Evolutionary conservation across 2,797 vertebrate species (phyloP).

Genomic region (Strix occidentalis): DNA sequence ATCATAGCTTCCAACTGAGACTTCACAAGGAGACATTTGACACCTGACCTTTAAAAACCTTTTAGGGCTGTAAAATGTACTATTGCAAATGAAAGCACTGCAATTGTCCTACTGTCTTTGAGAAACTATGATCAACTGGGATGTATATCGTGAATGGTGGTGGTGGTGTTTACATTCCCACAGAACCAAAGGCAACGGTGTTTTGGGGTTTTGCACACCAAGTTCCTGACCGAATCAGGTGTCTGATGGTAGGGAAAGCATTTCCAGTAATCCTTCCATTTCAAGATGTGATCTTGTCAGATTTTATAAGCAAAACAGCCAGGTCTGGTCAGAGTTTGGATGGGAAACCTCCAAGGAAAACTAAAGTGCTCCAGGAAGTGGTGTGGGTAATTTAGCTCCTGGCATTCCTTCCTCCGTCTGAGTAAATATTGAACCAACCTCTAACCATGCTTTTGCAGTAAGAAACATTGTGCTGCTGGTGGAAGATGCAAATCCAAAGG

Average conservation of each 20-base stretch:
- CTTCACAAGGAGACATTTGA: slow-evolving; percentile 17
- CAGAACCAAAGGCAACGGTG: neutral
- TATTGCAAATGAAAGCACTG: neutral
- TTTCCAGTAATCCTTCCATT: neutral
- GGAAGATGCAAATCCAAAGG: neutral
- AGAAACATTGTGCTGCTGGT: neutral
- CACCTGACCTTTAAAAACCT: slow-evolving; percentile 14
- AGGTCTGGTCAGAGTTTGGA: neutral
- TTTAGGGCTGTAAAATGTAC: slow-evolving; percentile 10
- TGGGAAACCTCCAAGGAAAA: slow-evolving; percentile 45
- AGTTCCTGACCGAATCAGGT: neutral
- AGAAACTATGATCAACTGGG: neutral
- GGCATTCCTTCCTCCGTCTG: neutral
- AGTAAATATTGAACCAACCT: slow-evolving; percentile 32
- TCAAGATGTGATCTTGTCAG: neutral
- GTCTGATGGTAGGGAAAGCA: neutral
- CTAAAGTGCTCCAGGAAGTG: neutral
- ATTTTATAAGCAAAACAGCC: neutral
- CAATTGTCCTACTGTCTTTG: neutral
- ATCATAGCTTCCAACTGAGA: slow-evolving; percentile 11
- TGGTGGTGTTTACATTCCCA: slow-evolving; percentile 34
- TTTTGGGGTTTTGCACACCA: neutral
- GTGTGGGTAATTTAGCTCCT: neutral
- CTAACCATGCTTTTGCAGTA: neutral
- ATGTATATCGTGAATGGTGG: accelerated